Base-by-base conservation (phyloP, 2,113 vertebrate species). In the Ochotona princeps region DNA sequence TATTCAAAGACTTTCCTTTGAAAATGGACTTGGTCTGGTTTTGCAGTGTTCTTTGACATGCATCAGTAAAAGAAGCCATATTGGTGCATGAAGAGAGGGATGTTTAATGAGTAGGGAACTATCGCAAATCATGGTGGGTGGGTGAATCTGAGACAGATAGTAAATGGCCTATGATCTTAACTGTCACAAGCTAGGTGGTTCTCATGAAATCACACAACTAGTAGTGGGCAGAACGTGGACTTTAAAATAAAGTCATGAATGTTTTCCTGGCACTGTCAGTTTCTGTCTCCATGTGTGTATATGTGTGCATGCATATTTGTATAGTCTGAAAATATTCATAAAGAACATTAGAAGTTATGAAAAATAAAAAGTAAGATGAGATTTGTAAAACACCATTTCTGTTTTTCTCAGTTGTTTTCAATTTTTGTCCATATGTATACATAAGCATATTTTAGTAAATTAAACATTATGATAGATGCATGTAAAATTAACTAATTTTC, bases 351-450 rank as follows among this genome's bases (percentile, higher is more conserved):
- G n/a, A 67, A 79, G 57, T 86, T n/a, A n/a, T n/a, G n/a, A n/a
- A n/a, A n/a, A n/a, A n/a, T n/a, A n/a, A n/a, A n/a, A n/a, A n/a
- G n/a, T n/a, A n/a, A n/a, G n/a, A n/a, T n/a, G n/a, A n/a, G n/a
- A n/a, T n/a, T n/a, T n/a, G n/a, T n/a, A 83, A 72, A 49, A 54
- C 47, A 57, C 57, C 49, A 57, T 76, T 57, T 44, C n/a, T n/a
- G n/a, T 87, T 83, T 70, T 87, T 35, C n/a, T 93, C 57, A 65
- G 51, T 90, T 5, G 75, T 87, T 87, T 63, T 76, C 65, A 89
- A 67, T 66, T 30, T 67, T 57, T 85, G 26, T 81, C 15, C 26
- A 44, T 84, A 1, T n/a, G 4, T 94, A 26, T 69, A 49, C 49
- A 5, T 76, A 30, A 69, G 54, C 30, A 38, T 21, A 63, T 89